Evolutionary conservation across 2,113 vertebrate species (phyloP), one percentile per base, ranked within the genome.

Genomic region (Pachypanchax playfairii): DNA sequence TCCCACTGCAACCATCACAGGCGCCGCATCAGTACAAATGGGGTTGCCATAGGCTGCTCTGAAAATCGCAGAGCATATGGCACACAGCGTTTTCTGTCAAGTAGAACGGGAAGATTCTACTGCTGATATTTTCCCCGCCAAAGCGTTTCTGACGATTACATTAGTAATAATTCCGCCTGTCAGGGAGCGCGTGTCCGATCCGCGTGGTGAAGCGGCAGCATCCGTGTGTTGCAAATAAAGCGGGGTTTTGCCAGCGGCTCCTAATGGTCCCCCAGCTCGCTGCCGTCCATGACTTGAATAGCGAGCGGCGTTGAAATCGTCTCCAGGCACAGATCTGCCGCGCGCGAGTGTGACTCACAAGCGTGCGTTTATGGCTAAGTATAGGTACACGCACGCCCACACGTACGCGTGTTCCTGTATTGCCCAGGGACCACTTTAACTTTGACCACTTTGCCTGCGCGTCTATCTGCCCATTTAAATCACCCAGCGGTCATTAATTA

Each of bases 281-380:
- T 79, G 82, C 80, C 82, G 82, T 82, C 79, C 85, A 85, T 82
- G 83, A 83, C 79, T 87, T 52, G 83, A 85, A 85, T 78, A 70
- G 81, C 70, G 84, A 85, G 77, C 86, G n/a, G 70, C 79, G 77
- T 36, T 75, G 69, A 68, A 71, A 73, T 75, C 84, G 57, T 63
- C 73, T 74, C 62, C 62, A 44, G 47, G 71, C 76, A 26, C 68
- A 52, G 59, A 72, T 52, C 61, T 46, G 35, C 33, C 6, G 54
- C 0, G 53, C 20, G 47, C 6, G 60, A 4, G 57, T 17, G 55
- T 15, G 59, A 55, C 48, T 70, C 77, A 74, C 55, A 71, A 24
- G 65, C 62, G 46, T 50, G 35, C 22, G 49, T n/a, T 46, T 42
- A 49, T 13, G 28, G 36, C 21, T 54, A 33, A 31, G 39, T 42